These are phyloP conservation scores for Sciurus vulgaris DNA, from an alignment of 2,797 vertebrate genomes.

Conservation along the genomic window DNA sequence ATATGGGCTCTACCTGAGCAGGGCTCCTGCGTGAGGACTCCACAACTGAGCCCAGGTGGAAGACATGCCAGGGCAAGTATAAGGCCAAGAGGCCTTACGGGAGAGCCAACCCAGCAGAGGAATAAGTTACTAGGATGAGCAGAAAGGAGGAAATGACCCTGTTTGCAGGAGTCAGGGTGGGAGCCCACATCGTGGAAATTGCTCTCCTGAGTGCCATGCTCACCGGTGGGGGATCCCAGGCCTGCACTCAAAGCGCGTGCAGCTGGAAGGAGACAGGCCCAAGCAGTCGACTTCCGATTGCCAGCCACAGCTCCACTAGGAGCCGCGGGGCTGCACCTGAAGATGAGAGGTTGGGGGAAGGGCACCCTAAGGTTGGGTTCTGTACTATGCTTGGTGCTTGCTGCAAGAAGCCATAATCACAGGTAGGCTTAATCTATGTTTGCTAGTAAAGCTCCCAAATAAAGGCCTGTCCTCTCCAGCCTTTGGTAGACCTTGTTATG, in stretches of 20 bases:
- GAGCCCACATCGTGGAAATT: not conserved
- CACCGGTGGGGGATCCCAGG: not conserved
- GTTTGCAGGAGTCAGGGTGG: not conserved
- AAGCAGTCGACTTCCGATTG: constrained; percentile 70
- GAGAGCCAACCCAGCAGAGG: not conserved
- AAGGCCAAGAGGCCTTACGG: not conserved
- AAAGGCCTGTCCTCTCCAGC: no score
- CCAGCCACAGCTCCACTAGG: not conserved
- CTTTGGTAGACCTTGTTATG: no score
- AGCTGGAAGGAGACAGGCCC: constrained; percentile 62
- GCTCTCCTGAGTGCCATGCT: not conserved
- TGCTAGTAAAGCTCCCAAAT: no score
- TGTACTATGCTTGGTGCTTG: not conserved
- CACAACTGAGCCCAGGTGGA: not conserved
- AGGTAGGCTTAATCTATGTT: no score
- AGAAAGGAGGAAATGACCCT: not conserved
- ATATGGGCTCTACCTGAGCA: not conserved
- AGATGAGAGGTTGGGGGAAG: constrained; percentile 50
- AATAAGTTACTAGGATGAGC: not conserved
- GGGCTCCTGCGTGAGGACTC: not conserved
- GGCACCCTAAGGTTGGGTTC: not conserved
- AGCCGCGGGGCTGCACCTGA: not conserved
- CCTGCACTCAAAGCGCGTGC: constrained; percentile 69
- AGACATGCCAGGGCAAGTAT: not conserved
- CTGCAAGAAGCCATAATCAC: not conserved